Percentiles rank a stretch among this genome's conserved stretches.
These are phyloP conservation scores for Macrosoma leucophasiata DNA, from an alignment of 2,888 invertebrate species.

Conservation along the genomic window DNA sequence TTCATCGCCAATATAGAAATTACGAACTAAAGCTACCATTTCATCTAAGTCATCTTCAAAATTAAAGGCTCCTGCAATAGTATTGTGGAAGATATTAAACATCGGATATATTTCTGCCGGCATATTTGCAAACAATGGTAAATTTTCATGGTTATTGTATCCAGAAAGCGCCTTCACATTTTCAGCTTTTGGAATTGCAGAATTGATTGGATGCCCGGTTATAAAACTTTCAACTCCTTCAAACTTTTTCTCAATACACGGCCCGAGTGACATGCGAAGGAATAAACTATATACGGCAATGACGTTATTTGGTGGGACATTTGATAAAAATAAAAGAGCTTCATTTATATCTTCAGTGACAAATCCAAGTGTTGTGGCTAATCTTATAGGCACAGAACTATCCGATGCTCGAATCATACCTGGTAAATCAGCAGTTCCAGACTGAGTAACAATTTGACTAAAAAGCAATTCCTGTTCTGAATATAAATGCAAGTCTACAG, in stretches of 20 bases:
- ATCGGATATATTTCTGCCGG: constrained; percentile 25
- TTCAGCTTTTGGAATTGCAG: constrained; percentile 33
- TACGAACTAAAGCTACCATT: constrained; percentile 30
- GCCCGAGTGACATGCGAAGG: constrained; percentile 26
- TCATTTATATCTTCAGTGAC: constrained; percentile 30
- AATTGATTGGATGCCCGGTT: constrained; percentile 33
- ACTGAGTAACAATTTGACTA: constrained; percentile 42
- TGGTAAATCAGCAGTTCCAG: constrained; percentile 33
- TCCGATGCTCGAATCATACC: constrained; percentile 30
- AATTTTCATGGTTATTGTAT: constrained; percentile 38
- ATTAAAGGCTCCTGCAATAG: constrained; percentile 4
- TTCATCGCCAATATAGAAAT: constrained; percentile 47
- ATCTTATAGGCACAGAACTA: constrained; percentile 29
- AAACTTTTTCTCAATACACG: constrained; percentile 43
- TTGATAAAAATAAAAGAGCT: constrained; percentile 39
- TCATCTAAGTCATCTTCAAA: constrained; percentile 12
- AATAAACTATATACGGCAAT: constrained; percentile 31
- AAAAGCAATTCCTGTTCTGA: constrained; percentile 39
- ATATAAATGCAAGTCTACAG: constrained; percentile 40
- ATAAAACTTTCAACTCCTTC: constrained; percentile 38
- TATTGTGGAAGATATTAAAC: constrained; percentile 22
- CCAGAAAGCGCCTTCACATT: constrained; percentile 41
- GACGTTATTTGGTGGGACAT: constrained; percentile 27
- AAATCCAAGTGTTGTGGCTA: constrained; percentile 38
- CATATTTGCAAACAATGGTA: constrained; percentile 20